Conservation (phyloP, 2,797 vertebrate genomes). For the Ptychobarbus kaznakovi region DNA sequence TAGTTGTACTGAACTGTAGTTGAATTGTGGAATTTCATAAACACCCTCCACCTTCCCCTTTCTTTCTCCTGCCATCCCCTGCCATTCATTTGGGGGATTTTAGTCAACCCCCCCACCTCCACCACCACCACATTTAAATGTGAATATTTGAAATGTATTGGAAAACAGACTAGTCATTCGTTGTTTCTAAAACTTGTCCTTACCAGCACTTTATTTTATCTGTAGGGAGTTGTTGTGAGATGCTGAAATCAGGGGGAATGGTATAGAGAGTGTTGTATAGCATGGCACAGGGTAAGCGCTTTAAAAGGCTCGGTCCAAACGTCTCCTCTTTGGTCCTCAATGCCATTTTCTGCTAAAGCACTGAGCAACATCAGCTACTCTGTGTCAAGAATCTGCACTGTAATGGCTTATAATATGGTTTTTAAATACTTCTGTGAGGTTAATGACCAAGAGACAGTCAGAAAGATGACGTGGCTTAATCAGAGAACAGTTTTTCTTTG, state of each 20-base stretch:
- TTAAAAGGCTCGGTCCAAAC: slow-evolving; percentile 69
- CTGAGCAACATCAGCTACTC: slow-evolving; percentile 63
- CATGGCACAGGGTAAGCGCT: slow-evolving; percentile 67
- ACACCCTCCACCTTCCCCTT: slow-evolving; percentile 66
- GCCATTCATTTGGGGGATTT: slow-evolving; percentile 60
- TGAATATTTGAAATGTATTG: slow-evolving; percentile 66
- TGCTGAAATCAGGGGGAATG: slow-evolving; percentile 62
- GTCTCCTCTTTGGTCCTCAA: slow-evolving; percentile 55
- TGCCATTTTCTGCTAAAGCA: slow-evolving; percentile 59
- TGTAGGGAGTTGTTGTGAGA: slow-evolving; percentile 66
- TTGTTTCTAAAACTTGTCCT: slow-evolving; percentile 71
- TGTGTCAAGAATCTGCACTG: slow-evolving; percentile 67
- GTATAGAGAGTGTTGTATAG: slow-evolving; percentile 48
- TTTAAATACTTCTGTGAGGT: slow-evolving; percentile 63
- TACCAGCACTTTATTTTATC: slow-evolving; percentile 83
- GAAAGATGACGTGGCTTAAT: slow-evolving; percentile 47
- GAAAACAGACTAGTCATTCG: slow-evolving; percentile 63
- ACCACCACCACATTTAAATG: slow-evolving; percentile 56
- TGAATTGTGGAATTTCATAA: slow-evolving; percentile 65
- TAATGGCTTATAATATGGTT: slow-evolving; percentile 63
- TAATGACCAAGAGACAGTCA: slow-evolving; percentile 62
- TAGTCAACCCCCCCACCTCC: slow-evolving; percentile 41
- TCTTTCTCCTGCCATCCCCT: slow-evolving; percentile 50
- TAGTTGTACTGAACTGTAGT: slow-evolving; percentile 69
- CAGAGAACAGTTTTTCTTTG: slow-evolving; percentile 48